Conservation (phyloP, 1,140 invertebrate genomes). For the Anastrepha obliqua region DNA sequence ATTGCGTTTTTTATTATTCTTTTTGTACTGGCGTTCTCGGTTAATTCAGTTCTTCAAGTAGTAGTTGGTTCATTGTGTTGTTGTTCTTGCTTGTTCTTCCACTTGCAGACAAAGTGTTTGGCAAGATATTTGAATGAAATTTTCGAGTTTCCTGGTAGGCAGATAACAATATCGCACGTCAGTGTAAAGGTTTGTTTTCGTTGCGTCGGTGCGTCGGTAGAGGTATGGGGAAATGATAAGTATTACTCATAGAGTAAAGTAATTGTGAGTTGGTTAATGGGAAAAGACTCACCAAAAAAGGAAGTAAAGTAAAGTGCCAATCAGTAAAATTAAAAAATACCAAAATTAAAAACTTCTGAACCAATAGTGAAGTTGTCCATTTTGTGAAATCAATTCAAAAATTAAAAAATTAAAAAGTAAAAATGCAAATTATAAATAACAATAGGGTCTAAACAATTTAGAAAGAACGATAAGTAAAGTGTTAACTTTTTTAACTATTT, state of each 20-base stretch:
- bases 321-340: background rate
- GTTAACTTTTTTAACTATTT: too few relatives aligned
- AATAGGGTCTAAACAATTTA: too few relatives aligned
- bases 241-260: background rate
- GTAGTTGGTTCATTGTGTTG: background rate
- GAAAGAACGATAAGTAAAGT: too few relatives aligned
- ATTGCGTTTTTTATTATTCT: conserved; percentile 32
- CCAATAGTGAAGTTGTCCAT: too few relatives aligned
- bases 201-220: background rate
- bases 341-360: too few relatives aligned
- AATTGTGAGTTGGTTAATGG: background rate
- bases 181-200: conserved; percentile 7
- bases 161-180: background rate
- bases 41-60: background rate
- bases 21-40: conserved; percentile 1
- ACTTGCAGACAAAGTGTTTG: background rate
- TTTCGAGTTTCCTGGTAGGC: background rate
- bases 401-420: too few relatives aligned
- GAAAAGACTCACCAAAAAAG: background rate
- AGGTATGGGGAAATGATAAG: background rate
- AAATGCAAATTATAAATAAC: too few relatives aligned
- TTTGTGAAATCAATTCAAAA: too few relatives aligned
- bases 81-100: background rate
- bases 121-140: background rate
- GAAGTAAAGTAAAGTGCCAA: background rate